phyloP scores from a whole-genome alignment of 2,113 vertebrate species.

The Thymallus thymallus region DNA sequence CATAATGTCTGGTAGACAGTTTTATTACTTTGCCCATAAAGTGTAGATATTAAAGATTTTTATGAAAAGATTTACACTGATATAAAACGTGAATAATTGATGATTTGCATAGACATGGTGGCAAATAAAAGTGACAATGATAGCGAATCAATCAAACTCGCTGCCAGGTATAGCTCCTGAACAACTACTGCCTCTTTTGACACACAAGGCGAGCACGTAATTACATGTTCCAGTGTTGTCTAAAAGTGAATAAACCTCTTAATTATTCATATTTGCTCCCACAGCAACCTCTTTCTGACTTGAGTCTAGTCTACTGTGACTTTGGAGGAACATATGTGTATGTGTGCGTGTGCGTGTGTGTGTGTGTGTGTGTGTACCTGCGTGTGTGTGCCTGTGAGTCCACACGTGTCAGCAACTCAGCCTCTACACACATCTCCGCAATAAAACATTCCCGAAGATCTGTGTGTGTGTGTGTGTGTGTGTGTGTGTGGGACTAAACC shows the following conservation, averaged over 20 bases:
- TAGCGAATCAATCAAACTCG: slow-evolving; percentile 58
- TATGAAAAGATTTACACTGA: slow-evolving; percentile 56
- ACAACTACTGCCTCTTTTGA: slow-evolving; percentile 60
- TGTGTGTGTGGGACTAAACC: slow-evolving; percentile 47
- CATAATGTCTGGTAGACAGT: slow-evolving; percentile 50
- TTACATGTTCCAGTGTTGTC: slow-evolving; percentile 62
- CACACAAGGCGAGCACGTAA: slow-evolving; percentile 70
- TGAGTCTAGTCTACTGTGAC: neutral
- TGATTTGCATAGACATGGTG: slow-evolving; percentile 51
- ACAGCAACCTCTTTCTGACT: slow-evolving; percentile 16
- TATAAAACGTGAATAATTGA: slow-evolving; percentile 65
- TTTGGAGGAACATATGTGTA: no score
- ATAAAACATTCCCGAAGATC: no score
- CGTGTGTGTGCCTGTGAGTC: neutral
- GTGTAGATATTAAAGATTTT: slow-evolving; percentile 32
- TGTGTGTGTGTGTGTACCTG: neutral
- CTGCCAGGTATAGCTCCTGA: slow-evolving; percentile 61
- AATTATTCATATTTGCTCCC: slow-evolving; percentile 22
- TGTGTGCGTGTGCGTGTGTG: no score
- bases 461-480: no score
- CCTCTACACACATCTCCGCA: slow-evolving; percentile 63
- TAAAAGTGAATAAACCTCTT: slow-evolving; percentile 46
- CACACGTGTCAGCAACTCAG: slow-evolving; percentile 28
- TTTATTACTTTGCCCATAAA: slow-evolving; percentile 52
- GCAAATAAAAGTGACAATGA: slow-evolving; percentile 61